These are phyloP conservation scores for Pycnomerus fuliginosus DNA, from an alignment of 2,888 invertebrate species.

Conservation along the genomic window DNA sequence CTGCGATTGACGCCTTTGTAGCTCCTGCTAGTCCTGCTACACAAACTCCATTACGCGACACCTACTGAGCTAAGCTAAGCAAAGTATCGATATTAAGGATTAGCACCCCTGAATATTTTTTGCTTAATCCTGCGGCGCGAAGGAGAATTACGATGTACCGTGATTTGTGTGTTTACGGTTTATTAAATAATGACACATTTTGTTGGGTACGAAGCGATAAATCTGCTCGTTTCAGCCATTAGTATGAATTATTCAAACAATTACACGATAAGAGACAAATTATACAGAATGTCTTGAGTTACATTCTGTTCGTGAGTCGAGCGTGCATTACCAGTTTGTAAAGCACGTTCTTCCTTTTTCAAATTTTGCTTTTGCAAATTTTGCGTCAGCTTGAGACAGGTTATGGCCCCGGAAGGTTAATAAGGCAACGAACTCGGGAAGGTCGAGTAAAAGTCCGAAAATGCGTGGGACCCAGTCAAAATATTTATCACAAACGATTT, in stretches of 20 bases:
- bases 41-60: conserved; percentile 23
- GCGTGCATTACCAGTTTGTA: conserved; percentile 47
- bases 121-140: neutral
- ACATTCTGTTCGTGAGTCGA: conserved; percentile 47
- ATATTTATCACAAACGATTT: too few species aligned
- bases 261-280: conserved; percentile 54
- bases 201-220: conserved; percentile 17
- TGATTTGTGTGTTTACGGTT: conserved; percentile 21
- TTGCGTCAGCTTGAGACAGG: too few species aligned
- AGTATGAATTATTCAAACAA: conserved; percentile 54
- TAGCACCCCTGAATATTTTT: too few species aligned
- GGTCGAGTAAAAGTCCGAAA: too few species aligned
- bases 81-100: too few species aligned
- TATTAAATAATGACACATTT: conserved; percentile 19
- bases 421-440: too few species aligned
- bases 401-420: too few species aligned
- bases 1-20: conserved; percentile 15
- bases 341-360: too few species aligned
- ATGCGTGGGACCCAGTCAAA: too few species aligned
- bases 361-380: too few species aligned
- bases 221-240: conserved; percentile 33
- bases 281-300: conserved; percentile 50
- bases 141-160: neutral
- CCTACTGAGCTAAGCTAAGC: conserved; percentile 19
- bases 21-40: conserved; percentile 10